Conservation (phyloP, 2,113 vertebrate species). For the Anhinga anhinga region DNA sequence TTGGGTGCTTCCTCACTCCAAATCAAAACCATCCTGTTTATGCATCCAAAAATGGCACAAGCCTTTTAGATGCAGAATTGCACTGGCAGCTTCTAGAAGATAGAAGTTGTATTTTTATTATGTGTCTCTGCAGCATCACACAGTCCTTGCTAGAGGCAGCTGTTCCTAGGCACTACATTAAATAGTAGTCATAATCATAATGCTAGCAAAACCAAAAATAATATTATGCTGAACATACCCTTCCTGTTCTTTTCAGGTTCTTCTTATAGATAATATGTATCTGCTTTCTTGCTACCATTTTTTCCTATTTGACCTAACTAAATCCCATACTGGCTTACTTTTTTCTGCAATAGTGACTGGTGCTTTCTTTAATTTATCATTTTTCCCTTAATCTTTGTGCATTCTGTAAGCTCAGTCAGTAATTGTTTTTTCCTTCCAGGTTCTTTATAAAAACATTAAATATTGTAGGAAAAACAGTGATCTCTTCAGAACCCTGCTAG, state of each 20-base stretch:
- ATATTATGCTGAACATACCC: background rate
- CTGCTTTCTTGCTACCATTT: background rate
- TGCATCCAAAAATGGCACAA: background rate
- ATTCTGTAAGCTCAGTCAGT: background rate
- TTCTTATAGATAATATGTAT: background rate
- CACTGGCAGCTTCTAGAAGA: background rate
- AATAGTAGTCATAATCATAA: background rate
- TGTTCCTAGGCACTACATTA: background rate
- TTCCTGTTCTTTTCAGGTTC: background rate
- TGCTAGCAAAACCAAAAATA: background rate
- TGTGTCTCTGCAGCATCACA: background rate
- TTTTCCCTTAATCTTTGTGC: background rate
- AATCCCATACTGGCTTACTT: background rate
- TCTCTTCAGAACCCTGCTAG: background rate
- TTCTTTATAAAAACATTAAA: background rate
- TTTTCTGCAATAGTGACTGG: background rate
- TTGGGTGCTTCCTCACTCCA: background rate
- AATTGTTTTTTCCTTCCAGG: background rate
- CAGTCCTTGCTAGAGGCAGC: background rate
- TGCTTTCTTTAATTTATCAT: background rate
- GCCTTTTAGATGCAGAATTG: background rate
- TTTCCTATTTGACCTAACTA: background rate
- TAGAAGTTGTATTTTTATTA: background rate
- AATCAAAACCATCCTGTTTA: background rate
- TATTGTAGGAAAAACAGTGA: background rate